Percentiles rank a stretch among this genome's conserved stretches.
These are phyloP conservation scores for Syngnathus rostellatus DNA, from an alignment of 2,797 vertebrate species.

Conservation along the genomic window DNA sequence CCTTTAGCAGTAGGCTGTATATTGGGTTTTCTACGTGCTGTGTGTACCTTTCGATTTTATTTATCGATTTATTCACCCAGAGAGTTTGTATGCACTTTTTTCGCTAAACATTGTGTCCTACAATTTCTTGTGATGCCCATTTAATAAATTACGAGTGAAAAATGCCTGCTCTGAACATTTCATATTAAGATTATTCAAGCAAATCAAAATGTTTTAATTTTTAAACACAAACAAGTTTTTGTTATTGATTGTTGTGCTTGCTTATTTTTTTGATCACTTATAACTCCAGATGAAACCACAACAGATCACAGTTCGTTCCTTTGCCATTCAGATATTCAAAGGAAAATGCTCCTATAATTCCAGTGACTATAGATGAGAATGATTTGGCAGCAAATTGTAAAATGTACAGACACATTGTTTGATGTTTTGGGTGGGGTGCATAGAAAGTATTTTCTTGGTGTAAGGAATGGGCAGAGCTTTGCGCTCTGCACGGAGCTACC, in stretches of 20 bases:
- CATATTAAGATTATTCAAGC: background rate
- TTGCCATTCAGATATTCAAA: background rate
- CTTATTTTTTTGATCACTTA: background rate
- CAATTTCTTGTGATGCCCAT: background rate
- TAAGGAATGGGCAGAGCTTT: background rate
- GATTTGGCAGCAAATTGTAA: background rate
- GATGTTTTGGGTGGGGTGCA: background rate
- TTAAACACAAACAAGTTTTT: background rate
- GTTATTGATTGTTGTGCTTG: background rate
- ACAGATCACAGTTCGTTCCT: background rate
- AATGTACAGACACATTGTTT: background rate
- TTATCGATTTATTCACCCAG: background rate
- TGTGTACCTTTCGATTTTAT: background rate
- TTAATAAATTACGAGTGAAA: background rate
- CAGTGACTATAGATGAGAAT: background rate
- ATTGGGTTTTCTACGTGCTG: background rate
- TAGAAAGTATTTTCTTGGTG: background rate
- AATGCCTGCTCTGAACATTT: background rate
- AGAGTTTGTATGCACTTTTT: background rate
- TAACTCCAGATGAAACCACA: background rate
- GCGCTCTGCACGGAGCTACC: background rate
- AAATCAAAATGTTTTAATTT: background rate
- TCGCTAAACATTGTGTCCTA: background rate
- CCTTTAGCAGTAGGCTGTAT: too few species aligned
- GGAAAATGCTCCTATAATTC: background rate